phyloP scores from a whole-genome alignment of 1,140 invertebrate genomes.

The Papilio xuthus region DNA sequence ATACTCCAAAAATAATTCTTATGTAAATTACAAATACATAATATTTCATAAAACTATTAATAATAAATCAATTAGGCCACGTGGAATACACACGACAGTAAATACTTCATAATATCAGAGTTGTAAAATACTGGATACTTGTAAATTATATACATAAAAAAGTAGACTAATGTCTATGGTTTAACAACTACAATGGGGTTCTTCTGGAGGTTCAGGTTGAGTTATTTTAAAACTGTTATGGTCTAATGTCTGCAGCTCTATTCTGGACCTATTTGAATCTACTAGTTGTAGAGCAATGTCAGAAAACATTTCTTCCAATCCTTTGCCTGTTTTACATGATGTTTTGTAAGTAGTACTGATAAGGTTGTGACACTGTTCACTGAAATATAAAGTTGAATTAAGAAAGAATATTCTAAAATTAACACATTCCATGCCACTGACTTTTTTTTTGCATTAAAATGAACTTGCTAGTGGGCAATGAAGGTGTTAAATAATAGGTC shows the following conservation, averaged over 20 bases:
- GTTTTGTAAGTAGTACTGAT: slow-evolving; percentile 95
- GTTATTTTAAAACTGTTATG: slow-evolving; percentile 90
- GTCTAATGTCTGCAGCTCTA: slow-evolving; percentile 90
- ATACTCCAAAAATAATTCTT: slow-evolving; percentile 26
- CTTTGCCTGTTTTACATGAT: slow-evolving; percentile 94
- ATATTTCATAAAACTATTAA: slow-evolving; percentile 8
- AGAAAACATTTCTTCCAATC: slow-evolving; percentile 94
- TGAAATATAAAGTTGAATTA: slow-evolving; percentile 72
- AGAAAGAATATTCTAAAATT: slow-evolving; percentile 23
- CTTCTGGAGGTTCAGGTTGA: slow-evolving; percentile 83
- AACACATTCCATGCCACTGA: neutral
- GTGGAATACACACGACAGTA: slow-evolving; percentile 18
- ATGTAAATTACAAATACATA: slow-evolving; percentile 14
- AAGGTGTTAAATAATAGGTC: neutral
- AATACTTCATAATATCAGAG: slow-evolving; percentile 26
- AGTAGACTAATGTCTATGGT: slow-evolving; percentile 7
- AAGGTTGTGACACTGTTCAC: slow-evolving; percentile 95
- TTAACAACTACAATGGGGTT: slow-evolving; percentile 86
- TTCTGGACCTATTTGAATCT: slow-evolving; percentile 89
- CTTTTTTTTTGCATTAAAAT: neutral
- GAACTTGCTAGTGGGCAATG: neutral
- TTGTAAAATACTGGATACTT: slow-evolving; percentile 22
- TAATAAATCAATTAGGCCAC: neutral
- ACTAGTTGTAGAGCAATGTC: slow-evolving; percentile 92
- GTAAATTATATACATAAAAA: slow-evolving; percentile 18